phyloP scores from a whole-genome alignment of 2,888 invertebrate genomes.

The Eilema sororculum region DNA sequence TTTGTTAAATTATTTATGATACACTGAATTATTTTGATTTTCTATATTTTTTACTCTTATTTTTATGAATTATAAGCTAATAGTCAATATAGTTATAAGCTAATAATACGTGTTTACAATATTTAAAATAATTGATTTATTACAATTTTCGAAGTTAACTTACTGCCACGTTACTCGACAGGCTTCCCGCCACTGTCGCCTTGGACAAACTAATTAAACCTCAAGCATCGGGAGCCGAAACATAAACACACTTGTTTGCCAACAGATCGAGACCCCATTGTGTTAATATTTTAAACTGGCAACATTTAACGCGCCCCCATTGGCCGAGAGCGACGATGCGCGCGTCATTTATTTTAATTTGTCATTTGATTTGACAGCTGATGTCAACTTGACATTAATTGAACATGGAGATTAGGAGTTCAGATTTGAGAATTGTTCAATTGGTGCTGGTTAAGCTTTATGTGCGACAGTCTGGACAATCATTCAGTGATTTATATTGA shows the following conservation, averaged over 20 bases:
- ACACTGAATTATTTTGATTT: too few species aligned
- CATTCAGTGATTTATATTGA: constrained; percentile 37
- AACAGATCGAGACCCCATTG: constrained; percentile 79
- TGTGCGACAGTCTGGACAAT: constrained; percentile 1
- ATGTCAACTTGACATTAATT: constrained; percentile 57
- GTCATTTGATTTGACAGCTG: constrained; percentile 68
- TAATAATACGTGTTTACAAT: too few species aligned
- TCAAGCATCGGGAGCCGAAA: constrained; percentile 68
- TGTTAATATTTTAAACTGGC: constrained; percentile 84
- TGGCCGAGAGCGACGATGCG: constrained; percentile 68
- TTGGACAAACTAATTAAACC: constrained; percentile 75
- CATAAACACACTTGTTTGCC: constrained; percentile 79
- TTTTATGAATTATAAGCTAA: too few species aligned
- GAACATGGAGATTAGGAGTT: constrained; percentile 50
- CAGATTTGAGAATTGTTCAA: constrained; percentile 43
- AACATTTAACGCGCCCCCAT: constrained; percentile 70
- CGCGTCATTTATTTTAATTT: constrained; percentile 86
- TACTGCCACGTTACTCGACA: constrained; percentile 27
- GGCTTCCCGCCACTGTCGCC: constrained; percentile 54
- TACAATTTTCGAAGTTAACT: constrained; percentile 17
- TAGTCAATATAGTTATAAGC: too few species aligned
- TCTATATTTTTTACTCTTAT: too few species aligned
- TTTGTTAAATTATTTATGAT: too few species aligned
- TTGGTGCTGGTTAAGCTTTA: constrained; percentile 37
- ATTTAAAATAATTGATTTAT: too few species aligned